Base-by-base conservation (phyloP, 2,797 vertebrate species). In the Eulemur mongoz region DNA sequence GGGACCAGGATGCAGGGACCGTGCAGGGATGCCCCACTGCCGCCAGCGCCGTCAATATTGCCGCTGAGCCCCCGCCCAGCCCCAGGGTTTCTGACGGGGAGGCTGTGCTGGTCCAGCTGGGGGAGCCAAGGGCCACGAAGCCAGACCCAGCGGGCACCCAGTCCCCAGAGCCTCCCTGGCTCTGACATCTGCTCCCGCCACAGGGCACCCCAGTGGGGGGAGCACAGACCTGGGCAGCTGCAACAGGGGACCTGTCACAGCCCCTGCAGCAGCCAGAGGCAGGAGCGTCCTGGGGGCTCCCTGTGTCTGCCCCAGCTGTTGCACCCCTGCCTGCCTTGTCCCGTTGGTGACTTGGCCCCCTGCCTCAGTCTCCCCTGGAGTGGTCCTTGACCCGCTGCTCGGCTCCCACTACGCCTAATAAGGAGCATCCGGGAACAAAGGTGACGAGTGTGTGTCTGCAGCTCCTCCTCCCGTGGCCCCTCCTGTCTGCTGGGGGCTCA, bases 21-120 rank as follows among this genome's bases (percentile, higher is more conserved):
- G 15, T 5, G 30, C 2, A 0, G 40, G 32, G 14, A 17, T 1
- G 25, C 1, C 1, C 50, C n/a, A n/a, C 65, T 48, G 32, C 59
- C 14, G 2, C 20, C 4, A 1, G 5, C 0, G 30, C 48, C 40
- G 73, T 50, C 0, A 5, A 45, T 5, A 9, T 5, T 23, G 79
- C 32, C 22, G 17, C 9, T 32, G n/a, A 81, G 40, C 30, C 43
- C 3, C 15, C 22, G 15, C 43, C 23, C 67, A 50, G 32, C 5
- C 27, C 40, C 43, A 30, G 38, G 38, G 32, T 59, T 5, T 81
- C 22, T 27, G 76, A 54, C 0, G 3, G 27, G 48, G 61, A 84
- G 48, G 3, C 9, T 8, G n/a, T 10, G 15, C 23, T 35, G 48
- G 23, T 10, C n/a, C 82, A 35, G n/a, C 22, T 35, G 50, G 83